Evolutionary conservation across 2,797 vertebrate species (phyloP).

Genomic region (Cyclopterus lumpus): DNA sequence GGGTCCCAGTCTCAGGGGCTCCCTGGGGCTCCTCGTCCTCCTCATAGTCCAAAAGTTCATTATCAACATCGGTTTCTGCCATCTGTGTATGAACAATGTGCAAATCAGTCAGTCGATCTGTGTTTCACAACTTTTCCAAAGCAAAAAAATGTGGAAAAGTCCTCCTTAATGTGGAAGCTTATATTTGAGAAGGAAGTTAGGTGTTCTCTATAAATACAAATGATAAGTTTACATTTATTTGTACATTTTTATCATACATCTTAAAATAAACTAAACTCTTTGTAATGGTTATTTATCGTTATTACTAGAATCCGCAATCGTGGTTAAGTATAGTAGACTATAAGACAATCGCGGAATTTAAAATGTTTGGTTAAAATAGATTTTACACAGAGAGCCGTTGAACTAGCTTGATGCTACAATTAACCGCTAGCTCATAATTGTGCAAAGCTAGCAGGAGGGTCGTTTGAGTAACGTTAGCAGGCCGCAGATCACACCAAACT

Average conservation of each 20-base stretch:
- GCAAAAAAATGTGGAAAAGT: constrained; percentile 76
- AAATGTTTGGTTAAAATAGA: neutral
- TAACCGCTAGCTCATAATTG: neutral
- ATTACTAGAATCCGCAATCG: neutral
- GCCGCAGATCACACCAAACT: constrained; percentile 11
- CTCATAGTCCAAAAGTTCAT: constrained; percentile 92
- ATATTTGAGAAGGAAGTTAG: neutral
- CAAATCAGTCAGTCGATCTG: constrained; percentile 81
- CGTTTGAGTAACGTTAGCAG: constrained; percentile 10
- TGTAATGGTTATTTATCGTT: neutral
- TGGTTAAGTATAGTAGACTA: too few relatives aligned
- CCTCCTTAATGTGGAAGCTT: constrained; percentile 63
- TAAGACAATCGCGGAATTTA: neutral
- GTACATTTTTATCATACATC: neutral
- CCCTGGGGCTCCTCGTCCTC: constrained; percentile 92
- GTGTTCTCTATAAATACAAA: neutral
- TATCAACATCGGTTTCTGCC: constrained; percentile 91
- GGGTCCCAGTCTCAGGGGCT: constrained; percentile 80
- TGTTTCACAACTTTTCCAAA: constrained; percentile 74
- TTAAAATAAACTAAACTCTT: neutral
- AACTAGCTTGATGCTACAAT: neutral
- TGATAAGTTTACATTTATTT: neutral
- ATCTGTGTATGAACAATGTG: constrained; percentile 82
- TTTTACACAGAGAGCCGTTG: too few relatives aligned
- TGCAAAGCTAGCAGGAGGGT: neutral